Evolutionary conservation across 2,113 vertebrate species (phyloP).

Genomic region (Anseranas semipalmata): DNA sequence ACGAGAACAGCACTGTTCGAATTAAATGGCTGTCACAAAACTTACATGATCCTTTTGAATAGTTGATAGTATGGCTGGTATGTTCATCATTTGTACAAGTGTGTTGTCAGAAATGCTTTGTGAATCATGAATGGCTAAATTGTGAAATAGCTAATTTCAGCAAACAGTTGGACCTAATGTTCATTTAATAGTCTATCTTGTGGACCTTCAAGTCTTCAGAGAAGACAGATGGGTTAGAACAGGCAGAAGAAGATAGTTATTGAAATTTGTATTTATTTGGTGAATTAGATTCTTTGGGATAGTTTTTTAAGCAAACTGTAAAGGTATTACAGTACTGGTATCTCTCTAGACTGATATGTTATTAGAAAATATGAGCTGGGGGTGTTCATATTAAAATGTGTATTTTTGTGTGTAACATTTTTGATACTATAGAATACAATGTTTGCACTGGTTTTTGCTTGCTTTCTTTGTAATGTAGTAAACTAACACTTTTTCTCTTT

Average conservation of each 20-base stretch:
- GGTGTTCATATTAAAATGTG: not conserved
- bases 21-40: not conserved
- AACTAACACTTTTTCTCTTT: conserved; percentile 74
- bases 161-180: not conserved
- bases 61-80: rapidly evolving
- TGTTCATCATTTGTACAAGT: not conserved
- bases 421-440: not conserved
- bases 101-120: not conserved
- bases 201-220: not conserved
- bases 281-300: not conserved
- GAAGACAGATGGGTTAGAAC: not conserved
- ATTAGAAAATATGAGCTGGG: not conserved
- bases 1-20: not conserved
- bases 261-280: not conserved
- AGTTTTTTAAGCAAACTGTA: not conserved
- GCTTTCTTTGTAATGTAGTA: conserved; percentile 21
- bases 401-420: not conserved
- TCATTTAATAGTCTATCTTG: not conserved
- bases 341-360: not conserved
- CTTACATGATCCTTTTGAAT: not conserved
- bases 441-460: conserved; percentile 33
- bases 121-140: not conserved
- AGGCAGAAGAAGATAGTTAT: not conserved
- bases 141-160: not conserved
- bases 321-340: not conserved